Evolutionary conservation across 2,888 invertebrate genomes (phyloP).

Genomic region (Drosophila recens): DNA sequence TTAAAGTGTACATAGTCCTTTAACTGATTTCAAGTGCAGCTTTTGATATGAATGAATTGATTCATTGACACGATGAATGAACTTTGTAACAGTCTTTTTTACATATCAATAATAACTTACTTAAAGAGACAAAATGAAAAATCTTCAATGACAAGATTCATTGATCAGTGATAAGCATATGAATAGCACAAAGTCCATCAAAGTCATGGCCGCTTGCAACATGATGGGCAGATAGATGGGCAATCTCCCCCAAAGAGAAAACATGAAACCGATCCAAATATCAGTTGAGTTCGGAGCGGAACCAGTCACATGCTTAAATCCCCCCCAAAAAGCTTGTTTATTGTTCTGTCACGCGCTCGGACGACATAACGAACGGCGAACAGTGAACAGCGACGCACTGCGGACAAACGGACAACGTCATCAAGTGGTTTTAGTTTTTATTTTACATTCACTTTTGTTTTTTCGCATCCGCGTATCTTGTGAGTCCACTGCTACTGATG

Average conservation of each 20-base stretch:
- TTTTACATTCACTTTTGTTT: slow-evolving; percentile 74
- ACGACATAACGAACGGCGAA: slow-evolving; percentile 33
- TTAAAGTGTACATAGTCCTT: background rate
- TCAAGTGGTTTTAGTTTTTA: slow-evolving; percentile 56
- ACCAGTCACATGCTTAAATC: slow-evolving; percentile 57
- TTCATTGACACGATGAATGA: background rate
- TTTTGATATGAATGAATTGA: background rate
- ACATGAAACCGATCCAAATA: slow-evolving; percentile 38
- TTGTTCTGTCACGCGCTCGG: slow-evolving; percentile 73
- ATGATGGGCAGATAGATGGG: slow-evolving; percentile 3
- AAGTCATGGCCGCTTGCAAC: slow-evolving; percentile 40
- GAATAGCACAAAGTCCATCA: slow-evolving; percentile 31
- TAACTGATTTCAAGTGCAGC: background rate
- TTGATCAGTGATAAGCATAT: slow-evolving; percentile 34
- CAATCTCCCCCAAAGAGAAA: slow-evolving; percentile 9
- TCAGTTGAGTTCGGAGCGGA: slow-evolving; percentile 49
- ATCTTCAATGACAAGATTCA: slow-evolving; percentile 41
- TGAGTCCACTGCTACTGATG: slow-evolving; percentile 45
- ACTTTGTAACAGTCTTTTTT: background rate
- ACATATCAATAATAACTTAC: background rate
- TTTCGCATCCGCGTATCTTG: slow-evolving; percentile 67
- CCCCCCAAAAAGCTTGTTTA: slow-evolving; percentile 49
- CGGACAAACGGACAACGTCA: slow-evolving; percentile 57
- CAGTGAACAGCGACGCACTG: background rate
- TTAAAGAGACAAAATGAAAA: background rate